Evolutionary conservation across 2,113 vertebrate species (phyloP), one percentile per base, ranked within the genome.

Genomic region (Dicaeum eximium): DNA sequence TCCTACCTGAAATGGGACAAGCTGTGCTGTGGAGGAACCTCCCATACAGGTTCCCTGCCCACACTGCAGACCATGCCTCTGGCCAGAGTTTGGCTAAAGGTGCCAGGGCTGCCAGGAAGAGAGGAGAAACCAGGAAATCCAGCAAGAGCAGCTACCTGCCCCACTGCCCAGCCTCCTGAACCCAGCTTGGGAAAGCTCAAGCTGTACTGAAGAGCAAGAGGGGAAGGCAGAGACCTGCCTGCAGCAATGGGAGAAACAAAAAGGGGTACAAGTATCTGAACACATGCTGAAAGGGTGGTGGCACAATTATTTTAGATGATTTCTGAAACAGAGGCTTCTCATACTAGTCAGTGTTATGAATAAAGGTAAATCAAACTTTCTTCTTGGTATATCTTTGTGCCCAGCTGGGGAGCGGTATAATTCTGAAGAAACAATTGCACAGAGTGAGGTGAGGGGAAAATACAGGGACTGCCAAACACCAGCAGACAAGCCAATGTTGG

Each of bases 271-370:
- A 16, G 28, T 27, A 81, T 33, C 65, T 54, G 38, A 92, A 71
- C 17, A 58, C 0, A 0, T 2, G n/a, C 51, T 42, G 42, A 30
- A 73, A 12, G 3, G 35, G 7, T 33, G 35, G 4, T 54, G 23
- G 51, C 65, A 88, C 33, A 82, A 79, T 24, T 75, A 47, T 48
- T 87, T 69, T n/a, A 54, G 15, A 56, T 8, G 2, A 53, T 25
- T 82, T 88, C 45, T 61, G 45, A 33, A 80, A 86, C 20, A 62
- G 31, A 71, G 8, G 33, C 7, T 58, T 80, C 70, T 54, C 47
- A 44, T 28, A 66, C 13, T 70, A 72, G 47, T 30, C 35, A 30
- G 66, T 31, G 7, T 35, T 86, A 61, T 7, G 11, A 86, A 80
- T 33, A 87, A 78, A 80, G 9, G 23, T 30, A 70, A 70, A 69